Conservation (phyloP, 1,140 invertebrate genomes). For the Epicauta chinensis region DNA sequence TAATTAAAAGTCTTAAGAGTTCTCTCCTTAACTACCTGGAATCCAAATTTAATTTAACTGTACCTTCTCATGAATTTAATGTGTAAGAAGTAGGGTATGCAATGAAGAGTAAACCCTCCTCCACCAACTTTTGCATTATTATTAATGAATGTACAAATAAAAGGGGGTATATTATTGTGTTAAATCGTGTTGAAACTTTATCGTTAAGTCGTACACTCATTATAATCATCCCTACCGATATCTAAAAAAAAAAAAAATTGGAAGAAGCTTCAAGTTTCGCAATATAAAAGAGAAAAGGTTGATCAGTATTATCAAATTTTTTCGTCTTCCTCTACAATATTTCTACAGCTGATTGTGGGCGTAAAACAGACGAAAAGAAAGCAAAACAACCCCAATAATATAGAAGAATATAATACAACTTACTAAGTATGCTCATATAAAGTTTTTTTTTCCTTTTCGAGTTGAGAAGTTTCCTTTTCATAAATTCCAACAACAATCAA, state of each 20-base stretch:
- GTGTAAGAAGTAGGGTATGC: slow-evolving; percentile 6
- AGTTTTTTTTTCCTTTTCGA: background rate
- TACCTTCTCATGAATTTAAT: slow-evolving; percentile 26
- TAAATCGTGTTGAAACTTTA: slow-evolving; percentile 26
- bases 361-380: no score
- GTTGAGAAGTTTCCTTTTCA: no score
- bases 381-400: no score
- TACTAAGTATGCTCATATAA: slow-evolving; percentile 15
- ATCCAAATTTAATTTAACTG: slow-evolving; percentile 28
- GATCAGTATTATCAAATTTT: no score
- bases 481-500: no score
- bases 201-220: slow-evolving; percentile 20
- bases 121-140: no score
- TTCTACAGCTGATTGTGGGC: no score
- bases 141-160: no score
- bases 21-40: slow-evolving; percentile 29
- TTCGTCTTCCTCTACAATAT: no score
- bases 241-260: background rate
- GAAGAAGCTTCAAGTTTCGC: no score
- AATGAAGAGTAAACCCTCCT: slow-evolving; percentile 9
- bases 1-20: slow-evolving; percentile 27
- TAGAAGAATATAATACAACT: slow-evolving; percentile 10
- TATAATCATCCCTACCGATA: slow-evolving; percentile 8
- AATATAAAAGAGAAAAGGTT: no score
- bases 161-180: background rate